Base-by-base conservation (phyloP, 2,888 invertebrate species). In the Trachelus iudaicus region DNA sequence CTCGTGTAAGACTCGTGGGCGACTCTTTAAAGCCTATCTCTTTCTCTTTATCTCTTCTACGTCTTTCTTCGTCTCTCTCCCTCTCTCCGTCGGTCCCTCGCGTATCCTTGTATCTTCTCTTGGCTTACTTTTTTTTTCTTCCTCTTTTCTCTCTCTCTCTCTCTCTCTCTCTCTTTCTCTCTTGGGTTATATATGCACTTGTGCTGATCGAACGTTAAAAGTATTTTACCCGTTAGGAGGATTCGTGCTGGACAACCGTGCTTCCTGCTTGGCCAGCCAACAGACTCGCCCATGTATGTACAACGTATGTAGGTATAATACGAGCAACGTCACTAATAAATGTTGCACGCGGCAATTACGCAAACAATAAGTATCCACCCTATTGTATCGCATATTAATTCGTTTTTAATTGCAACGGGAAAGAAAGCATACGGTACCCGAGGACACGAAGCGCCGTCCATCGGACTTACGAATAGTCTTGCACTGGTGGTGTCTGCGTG, bases 341-440 rank as follows among this genome's bases (percentile, higher is more conserved):
- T 85, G 84, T 85, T 86, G 86, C 83, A 87, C 81, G 79, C 84
- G 81, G 84, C 83, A 89, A 89, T 89, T 88, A 87, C 69, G 69
- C 76, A 56, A 73, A 87, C 84, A 85, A 87, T 83, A 83, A 86
- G 85, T 84, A 86, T 84, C 82, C 84, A 82, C 82, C 82, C 83
- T 79, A 82, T 79, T 33, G 37, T 79, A 84, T 79, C 82, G 81
- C 81, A 80, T 85, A 86, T 88, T 88, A 87, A 88, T 88, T 85
- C 85, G 86, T 83, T 88, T 88, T 87, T 89, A 89, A 89, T 89
- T 88, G 87, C 85, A 81, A 79, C 82, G 79, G 82, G 83, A 85
- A 87, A 85, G 84, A 86, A 88, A 83, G 85, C 85, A 86, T 84
- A 85, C 86, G 86, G 86, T 33, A 15, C 71, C 74, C 34, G 35